phyloP scores from a whole-genome alignment of 1,140 invertebrate species.

The Drosophila pseudoananassae region DNA sequence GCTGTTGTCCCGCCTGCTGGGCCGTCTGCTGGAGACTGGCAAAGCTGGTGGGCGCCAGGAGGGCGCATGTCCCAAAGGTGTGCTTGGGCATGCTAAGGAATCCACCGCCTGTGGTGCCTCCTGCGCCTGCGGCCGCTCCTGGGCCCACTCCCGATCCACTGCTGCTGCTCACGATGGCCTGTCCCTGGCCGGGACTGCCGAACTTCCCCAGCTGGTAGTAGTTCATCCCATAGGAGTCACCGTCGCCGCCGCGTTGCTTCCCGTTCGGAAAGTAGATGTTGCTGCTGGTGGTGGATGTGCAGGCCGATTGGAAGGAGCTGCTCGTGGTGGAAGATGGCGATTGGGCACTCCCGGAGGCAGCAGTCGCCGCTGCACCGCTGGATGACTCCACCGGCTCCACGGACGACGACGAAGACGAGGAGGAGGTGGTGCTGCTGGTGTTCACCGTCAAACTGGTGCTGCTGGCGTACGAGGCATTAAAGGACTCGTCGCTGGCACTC shows the following conservation, averaged over 20 bases:
- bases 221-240: conserved; percentile 35
- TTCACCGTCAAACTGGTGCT: conserved; percentile 69
- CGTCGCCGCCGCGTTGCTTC: conserved; percentile 32
- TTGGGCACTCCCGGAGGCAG: conserved; percentile 5
- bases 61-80: conserved; percentile 78
- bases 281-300: conserved; percentile 54
- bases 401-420: background rate
- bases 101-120: conserved; percentile 18
- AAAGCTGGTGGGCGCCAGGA: conserved; percentile 76
- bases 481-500: conserved; percentile 60
- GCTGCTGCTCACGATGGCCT: conserved; percentile 67
- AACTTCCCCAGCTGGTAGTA: conserved; percentile 58
- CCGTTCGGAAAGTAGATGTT: conserved; percentile 46
- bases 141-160: conserved; percentile 27
- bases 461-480: conserved; percentile 64
- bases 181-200: conserved; percentile 49
- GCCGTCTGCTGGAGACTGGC: conserved; percentile 53
- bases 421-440: conserved; percentile 30
- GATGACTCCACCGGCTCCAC: conserved; percentile 23
- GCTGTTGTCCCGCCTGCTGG: conserved; percentile 33
- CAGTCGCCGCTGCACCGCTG: conserved; percentile 6
- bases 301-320: conserved; percentile 68
- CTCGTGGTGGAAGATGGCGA: conserved; percentile 51
- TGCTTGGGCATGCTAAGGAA: conserved; percentile 72
- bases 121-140: conserved; percentile 14